A percentile compares a stretch with the other conserved stretches of the same genome.
Evolutionary conservation across 2,797 vertebrate genomes (phyloP).

Genomic region (Molossus molossus): DNA sequence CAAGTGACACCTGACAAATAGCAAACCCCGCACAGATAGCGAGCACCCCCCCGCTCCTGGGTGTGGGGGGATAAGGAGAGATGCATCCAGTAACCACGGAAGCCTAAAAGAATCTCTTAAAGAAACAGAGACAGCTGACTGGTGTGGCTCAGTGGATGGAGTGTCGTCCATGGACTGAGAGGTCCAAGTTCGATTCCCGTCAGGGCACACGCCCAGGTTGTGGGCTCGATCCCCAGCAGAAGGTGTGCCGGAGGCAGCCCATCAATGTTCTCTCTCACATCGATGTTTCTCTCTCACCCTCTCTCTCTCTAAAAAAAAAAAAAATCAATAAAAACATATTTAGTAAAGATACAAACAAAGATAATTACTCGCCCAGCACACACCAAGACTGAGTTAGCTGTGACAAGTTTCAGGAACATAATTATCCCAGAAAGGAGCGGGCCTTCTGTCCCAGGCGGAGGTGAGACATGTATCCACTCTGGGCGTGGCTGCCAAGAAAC

Average conservation of each 20-base stretch:
- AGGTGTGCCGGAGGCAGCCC: no score
- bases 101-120: neutral
- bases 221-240: no score
- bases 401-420: neutral
- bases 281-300: no score
- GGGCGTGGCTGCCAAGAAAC: fast-evolving
- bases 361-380: neutral
- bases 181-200: no score
- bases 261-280: no score
- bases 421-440: neutral
- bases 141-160: no score
- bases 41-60: neutral
- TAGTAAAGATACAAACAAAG: neutral
- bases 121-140: no score
- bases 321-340: no score
- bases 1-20: neutral
- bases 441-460: fast-evolving
- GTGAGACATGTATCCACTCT: neutral
- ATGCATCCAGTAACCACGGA: neutral
- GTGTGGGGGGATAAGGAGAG: neutral
- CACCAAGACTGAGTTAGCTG: neutral
- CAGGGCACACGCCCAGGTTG: no score
- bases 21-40: neutral
- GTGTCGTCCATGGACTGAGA: no score
- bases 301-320: no score